Evolutionary conservation across 1,140 invertebrate genomes (phyloP).

Genomic region (Colletes latitarsis): DNA sequence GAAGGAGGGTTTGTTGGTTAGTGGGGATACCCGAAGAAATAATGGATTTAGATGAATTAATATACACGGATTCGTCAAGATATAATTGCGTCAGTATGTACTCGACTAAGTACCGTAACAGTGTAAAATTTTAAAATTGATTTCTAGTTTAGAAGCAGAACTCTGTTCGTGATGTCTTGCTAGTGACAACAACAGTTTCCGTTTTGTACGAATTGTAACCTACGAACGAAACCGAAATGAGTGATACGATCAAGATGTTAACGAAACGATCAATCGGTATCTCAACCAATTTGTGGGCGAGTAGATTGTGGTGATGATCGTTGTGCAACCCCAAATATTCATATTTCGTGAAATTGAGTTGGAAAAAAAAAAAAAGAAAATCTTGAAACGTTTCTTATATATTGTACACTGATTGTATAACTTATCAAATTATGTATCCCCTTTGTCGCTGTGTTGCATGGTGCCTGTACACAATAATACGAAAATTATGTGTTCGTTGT

Average conservation of each 20-base stretch:
- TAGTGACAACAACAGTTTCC: conserved; percentile 1
- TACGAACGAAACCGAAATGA: conserved; percentile 7
- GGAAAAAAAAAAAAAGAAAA: background rate
- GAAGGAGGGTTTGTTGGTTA: conserved; percentile 14
- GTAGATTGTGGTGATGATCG: background rate
- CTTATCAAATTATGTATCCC: conserved; percentile 6
- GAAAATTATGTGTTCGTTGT: conserved; percentile 9
- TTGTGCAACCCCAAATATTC: background rate
- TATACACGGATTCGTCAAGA: background rate
- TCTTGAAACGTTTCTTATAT: background rate
- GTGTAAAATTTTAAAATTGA: conserved; percentile 1
- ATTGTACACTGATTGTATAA: conserved; percentile 7
- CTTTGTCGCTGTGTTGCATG: conserved; percentile 1
- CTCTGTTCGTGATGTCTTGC: background rate
- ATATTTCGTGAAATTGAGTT: background rate
- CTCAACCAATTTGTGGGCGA: conserved; percentile 9
- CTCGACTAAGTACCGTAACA: background rate
- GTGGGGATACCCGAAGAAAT: conserved; percentile 7
- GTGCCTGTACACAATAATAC: background rate
- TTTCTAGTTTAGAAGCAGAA: conserved; percentile 4
- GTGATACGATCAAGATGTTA: conserved; percentile 18
- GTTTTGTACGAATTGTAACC: conserved; percentile 18
- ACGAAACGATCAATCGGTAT: conserved; percentile 9
- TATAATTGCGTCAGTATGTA: conserved; percentile 14
- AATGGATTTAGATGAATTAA: conserved; percentile 22